Base-by-base conservation (phyloP, 2,797 vertebrate genomes). In the Ctenosaura bakeri region DNA sequence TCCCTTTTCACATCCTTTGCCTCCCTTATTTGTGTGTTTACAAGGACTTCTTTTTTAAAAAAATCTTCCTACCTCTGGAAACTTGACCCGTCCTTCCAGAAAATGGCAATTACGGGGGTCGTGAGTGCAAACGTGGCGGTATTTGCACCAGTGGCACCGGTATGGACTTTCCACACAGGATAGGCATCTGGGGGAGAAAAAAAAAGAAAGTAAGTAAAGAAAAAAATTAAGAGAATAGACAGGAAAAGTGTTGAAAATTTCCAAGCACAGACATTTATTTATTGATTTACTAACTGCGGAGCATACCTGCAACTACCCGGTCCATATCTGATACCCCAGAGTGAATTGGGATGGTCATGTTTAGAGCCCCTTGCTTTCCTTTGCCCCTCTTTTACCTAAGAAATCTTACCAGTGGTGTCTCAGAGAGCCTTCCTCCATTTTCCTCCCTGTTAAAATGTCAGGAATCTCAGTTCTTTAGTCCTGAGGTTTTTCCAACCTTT, bases 111-210 rank as follows among this genome's bases (percentile, higher is more conserved):
- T 98, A 85, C 98, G 98, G 18, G 99, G 99, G 94, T 99, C 98
- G 0, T 99, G 98, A 82, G 99, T 99, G 91, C 99, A 99, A 92
- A 99, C 97, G 0, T 99, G 99, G 66, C 98, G 98, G 95, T 99
- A 99, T 97, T 99, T 99, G 95, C 99, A 99, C 99, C 99, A 99
- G 96, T 99, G 98, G 82, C 99, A 99, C 92, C 98, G 98, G 94
- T 99, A 99, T 0, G 99, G 99, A 88, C 99, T 99, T 92, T 98
- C 98, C 91, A 99, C 99, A 0, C 99, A 99, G 0, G 99, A 99
- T 90, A 99, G 95, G 92, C 99, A 99, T 90, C 99, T 99, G 96
- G 0, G 82, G 77, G 92, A 0, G 84, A 26, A 79, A 91, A 64
- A 84, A 1, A 85, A 26, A 79, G 90, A 64, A 84, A 1, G 59